Base-by-base conservation (phyloP, 2,113 vertebrate genomes). In the Nicator chloris region DNA sequence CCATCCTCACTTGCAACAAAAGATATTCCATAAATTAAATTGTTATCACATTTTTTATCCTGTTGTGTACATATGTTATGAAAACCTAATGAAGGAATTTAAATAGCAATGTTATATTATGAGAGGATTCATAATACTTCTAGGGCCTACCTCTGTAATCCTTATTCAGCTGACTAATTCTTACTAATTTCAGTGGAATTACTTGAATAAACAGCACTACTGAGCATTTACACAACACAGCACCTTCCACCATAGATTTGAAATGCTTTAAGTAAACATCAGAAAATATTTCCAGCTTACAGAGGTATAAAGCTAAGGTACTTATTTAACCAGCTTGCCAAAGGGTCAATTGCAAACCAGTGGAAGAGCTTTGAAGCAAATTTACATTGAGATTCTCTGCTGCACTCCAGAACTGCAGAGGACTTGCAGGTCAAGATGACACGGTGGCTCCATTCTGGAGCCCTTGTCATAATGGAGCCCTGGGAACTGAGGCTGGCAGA, bases 81-180 rank as follows among this genome's bases (percentile, higher is more conserved):
- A 65, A 95, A 97, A 94, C 26, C 45, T 91, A 92, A 86, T 63
- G 90, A 92, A 66, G 57, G 49, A 96, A 94, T 90, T 85, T 56
- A 88, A 96, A 92, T 8, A 61, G 86, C 86, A 90, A 65, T 54
- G 80, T 30, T 71, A 27, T 54, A 84, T 92, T 79, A 92, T 88
- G 42, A 60, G 45, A 66, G 75, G 33, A 86, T 39, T 72, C 60
- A 50, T 68, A 91, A 84, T 65, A 83, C 35, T 95, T 63, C 53
- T 77, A 97, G 69, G 40, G 57, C 72, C 88, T 49, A 75, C 56
- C n/a, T 89, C 66, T 44, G 24, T 82, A 96, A 96, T 90, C 83
- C 86, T 86, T 90, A 69, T 51, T 90, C 90, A 95, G 82, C 56
- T 97, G 93, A 95, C 60, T 95, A 95, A 96, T 93, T 96, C 89